Percentiles rank a stretch among this genome's conserved stretches.
Conservation (phyloP, 2,113 vertebrate species). For the Hippolais icterina region DNA sequence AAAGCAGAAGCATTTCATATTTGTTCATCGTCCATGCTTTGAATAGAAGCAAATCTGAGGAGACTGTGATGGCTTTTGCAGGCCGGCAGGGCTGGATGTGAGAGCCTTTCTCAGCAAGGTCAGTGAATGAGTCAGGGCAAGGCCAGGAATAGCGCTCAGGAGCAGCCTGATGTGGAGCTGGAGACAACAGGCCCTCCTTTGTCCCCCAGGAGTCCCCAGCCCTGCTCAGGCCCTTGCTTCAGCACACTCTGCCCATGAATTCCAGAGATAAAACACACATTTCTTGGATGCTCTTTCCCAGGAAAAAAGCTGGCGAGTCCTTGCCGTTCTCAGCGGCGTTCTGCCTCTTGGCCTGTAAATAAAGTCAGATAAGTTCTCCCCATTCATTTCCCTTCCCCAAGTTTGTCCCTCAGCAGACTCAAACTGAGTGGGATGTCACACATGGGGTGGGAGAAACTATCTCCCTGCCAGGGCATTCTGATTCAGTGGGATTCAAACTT, state of each 20-base stretch:
- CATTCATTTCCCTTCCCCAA: background rate
- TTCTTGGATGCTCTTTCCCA: background rate
- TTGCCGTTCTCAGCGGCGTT: fast-evolving
- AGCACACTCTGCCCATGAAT: background rate
- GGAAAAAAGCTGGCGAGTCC: background rate
- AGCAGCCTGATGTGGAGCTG: background rate
- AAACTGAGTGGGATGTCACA: background rate
- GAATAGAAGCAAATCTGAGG: background rate
- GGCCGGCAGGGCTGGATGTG: background rate
- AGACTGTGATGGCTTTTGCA: background rate
- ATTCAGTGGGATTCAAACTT: background rate
- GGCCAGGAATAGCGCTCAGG: slow-evolving; percentile 23
- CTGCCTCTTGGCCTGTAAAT: background rate
- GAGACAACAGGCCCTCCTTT: slow-evolving; percentile 54
- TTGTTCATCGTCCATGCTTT: background rate
- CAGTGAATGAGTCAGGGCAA: background rate
- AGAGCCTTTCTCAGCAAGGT: slow-evolving; percentile 31
- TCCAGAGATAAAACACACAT: background rate
- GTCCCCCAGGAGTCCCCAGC: background rate
- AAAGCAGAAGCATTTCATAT: background rate
- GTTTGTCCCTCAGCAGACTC: background rate
- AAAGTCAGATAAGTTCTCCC: background rate
- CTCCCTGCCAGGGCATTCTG: background rate
- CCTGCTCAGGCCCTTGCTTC: background rate
- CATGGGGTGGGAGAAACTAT: background rate